These are phyloP conservation scores for Orius insidiosus DNA, from an alignment of 1,140 invertebrate species.

Conservation along the genomic window DNA sequence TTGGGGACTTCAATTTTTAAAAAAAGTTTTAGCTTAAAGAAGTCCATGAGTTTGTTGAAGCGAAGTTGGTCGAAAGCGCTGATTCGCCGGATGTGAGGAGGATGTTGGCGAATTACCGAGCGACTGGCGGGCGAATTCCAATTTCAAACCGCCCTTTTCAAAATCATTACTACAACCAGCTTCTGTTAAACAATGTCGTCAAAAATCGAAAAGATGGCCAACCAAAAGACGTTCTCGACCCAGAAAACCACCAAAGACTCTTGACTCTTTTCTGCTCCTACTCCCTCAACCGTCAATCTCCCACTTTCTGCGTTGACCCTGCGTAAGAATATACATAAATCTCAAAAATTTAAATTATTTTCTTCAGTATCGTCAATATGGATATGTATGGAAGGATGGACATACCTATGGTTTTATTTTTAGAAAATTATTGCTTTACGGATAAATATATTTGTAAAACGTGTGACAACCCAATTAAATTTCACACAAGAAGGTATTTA, in stretches of 20 bases:
- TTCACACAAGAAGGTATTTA: constrained; percentile 60
- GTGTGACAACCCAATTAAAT: constrained; percentile 70
- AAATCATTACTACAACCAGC: background rate
- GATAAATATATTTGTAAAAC: constrained; percentile 62
- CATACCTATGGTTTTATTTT: constrained; percentile 82
- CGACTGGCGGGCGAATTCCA: constrained; percentile 54
- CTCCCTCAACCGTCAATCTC: constrained; percentile 56
- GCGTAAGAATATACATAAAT: background rate
- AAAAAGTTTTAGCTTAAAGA: constrained; percentile 13
- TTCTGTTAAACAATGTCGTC: constrained; percentile 9
- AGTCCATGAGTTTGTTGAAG: constrained; percentile 52
- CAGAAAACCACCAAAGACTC: constrained; percentile 71
- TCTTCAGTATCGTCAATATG: constrained; percentile 74
- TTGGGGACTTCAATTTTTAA: no score
- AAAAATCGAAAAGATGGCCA: background rate
- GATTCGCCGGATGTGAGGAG: constrained; percentile 45
- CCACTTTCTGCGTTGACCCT: constrained; percentile 76
- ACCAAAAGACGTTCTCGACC: constrained; percentile 58
- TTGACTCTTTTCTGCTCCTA: constrained; percentile 89
- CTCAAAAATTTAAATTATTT: constrained; percentile 19
- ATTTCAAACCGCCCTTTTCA: background rate
- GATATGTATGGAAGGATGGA: constrained; percentile 89
- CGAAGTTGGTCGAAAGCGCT: constrained; percentile 43
- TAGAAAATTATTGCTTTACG: constrained; percentile 83
- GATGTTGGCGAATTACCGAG: constrained; percentile 67